Evolutionary conservation across 2,888 invertebrate species (phyloP).

Genomic region (Caenorhabditis sp.): DNA sequence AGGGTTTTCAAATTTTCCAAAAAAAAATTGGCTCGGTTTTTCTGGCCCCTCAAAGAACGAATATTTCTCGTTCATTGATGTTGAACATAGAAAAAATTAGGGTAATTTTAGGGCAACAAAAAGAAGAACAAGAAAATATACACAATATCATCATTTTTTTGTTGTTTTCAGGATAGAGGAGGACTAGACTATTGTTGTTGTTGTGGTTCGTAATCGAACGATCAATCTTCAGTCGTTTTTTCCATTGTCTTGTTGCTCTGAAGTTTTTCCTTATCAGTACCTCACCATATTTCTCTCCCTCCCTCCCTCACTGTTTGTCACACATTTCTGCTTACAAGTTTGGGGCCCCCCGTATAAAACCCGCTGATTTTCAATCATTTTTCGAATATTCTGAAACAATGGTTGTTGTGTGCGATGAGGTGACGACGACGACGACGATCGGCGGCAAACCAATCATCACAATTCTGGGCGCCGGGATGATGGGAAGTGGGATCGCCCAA

Average conservation of each 20-base stretch:
- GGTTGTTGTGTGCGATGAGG: not conserved
- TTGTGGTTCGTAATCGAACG: too few species aligned
- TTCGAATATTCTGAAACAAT: conserved; percentile 5
- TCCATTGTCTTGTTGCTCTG: not conserved
- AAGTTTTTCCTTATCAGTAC: conserved; percentile 10
- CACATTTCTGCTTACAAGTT: not conserved
- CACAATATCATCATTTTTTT: too few species aligned
- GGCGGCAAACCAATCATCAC: conserved; percentile 41
- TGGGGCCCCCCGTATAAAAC: conserved; percentile 23
- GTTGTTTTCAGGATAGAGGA: too few species aligned
- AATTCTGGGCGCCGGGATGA: conserved; percentile 65
- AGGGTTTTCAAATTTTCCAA: too few species aligned
- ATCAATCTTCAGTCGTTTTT: not conserved
- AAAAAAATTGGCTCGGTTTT: too few species aligned
- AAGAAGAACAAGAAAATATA: too few species aligned
- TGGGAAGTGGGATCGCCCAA: conserved; percentile 68
- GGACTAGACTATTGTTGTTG: too few species aligned
- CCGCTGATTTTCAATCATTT: conserved; percentile 10
- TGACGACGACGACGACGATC: too few species aligned
- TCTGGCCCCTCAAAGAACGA: too few species aligned
- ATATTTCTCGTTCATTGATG: too few species aligned
- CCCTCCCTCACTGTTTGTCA: conserved; percentile 32
- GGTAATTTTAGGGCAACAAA: too few species aligned
- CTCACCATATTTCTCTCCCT: conserved; percentile 16
- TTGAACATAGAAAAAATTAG: too few species aligned